Evolutionary conservation across 2,797 vertebrate genomes (phyloP).

Genomic region (Dendrocincla fuliginosa): DNA sequence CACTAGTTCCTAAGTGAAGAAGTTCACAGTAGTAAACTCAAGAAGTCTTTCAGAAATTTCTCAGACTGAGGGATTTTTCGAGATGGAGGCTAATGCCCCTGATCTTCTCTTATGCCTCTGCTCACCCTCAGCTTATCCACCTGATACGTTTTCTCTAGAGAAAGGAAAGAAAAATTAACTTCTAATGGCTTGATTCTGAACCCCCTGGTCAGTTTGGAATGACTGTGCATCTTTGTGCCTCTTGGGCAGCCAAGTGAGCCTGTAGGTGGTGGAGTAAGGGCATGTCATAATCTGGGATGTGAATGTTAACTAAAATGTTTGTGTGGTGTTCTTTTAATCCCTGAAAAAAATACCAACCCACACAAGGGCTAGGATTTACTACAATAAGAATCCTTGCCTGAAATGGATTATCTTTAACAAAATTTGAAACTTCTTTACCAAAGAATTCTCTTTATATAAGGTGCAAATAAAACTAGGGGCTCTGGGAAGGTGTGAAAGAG

Average conservation of each 20-base stretch:
- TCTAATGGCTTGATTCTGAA: background rate
- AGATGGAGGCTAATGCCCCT: background rate
- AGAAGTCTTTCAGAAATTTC: background rate
- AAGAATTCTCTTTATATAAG: background rate
- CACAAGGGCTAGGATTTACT: background rate
- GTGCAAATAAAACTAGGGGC: background rate
- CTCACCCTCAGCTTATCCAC: background rate
- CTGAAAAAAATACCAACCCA: background rate
- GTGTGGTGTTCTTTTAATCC: background rate
- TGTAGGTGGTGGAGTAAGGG: background rate
- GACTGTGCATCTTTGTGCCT: background rate
- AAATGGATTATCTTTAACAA: background rate
- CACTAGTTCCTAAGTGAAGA: background rate
- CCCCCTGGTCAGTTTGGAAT: background rate
- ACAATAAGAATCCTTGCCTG: background rate
- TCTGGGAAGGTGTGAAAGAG: background rate
- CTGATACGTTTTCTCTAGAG: background rate
- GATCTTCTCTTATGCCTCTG: background rate
- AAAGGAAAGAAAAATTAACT: background rate
- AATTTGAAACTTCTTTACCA: background rate
- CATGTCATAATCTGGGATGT: background rate
- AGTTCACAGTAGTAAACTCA: background rate
- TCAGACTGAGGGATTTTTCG: background rate
- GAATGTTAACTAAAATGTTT: background rate
- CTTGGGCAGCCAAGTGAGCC: background rate